These are phyloP conservation scores for Hartigia nigra DNA, from an alignment of 2,888 invertebrate species.

Conservation along the genomic window DNA sequence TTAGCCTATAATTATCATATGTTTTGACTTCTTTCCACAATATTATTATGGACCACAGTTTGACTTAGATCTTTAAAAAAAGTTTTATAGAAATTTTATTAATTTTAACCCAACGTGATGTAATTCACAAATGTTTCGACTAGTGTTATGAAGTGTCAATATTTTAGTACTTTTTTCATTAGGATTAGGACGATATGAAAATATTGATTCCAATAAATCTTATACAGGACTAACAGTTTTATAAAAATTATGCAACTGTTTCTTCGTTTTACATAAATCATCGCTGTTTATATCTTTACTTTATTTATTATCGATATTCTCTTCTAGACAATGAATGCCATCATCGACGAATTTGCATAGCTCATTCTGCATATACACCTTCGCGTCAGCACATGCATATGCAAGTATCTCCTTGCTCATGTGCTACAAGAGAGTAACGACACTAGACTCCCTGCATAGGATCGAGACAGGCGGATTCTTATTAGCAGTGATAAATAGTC, in stretches of 20 bases:
- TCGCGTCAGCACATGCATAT: neutral
- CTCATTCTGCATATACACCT: slow-evolving; percentile 14
- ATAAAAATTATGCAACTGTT: neutral
- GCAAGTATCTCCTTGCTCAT: neutral
- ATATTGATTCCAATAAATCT: neutral
- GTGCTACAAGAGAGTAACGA: slow-evolving; percentile 7
- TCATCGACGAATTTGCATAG: slow-evolving; percentile 18
- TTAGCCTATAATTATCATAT: neutral
- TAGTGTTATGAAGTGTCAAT: neutral
- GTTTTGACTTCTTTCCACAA: neutral
- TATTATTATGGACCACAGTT: neutral
- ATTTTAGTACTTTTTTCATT: neutral
- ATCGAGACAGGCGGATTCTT: neutral
- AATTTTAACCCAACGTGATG: neutral
- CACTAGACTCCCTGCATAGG: slow-evolving; percentile 5
- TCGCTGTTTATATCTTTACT: neutral
- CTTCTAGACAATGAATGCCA: slow-evolving; percentile 13
- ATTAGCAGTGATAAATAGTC: neutral
- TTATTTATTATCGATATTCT: neutral
- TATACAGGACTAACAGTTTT: neutral
- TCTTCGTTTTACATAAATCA: too few relatives aligned
- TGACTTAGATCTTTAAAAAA: neutral
- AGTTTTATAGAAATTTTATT: neutral
- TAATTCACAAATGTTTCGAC: neutral
- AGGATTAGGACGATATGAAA: neutral